A percentile compares a stretch with the other conserved stretches of the same genome.
Evolutionary conservation across 2,888 invertebrate genomes (phyloP).

Genomic region (Escarpia spicata): DNA sequence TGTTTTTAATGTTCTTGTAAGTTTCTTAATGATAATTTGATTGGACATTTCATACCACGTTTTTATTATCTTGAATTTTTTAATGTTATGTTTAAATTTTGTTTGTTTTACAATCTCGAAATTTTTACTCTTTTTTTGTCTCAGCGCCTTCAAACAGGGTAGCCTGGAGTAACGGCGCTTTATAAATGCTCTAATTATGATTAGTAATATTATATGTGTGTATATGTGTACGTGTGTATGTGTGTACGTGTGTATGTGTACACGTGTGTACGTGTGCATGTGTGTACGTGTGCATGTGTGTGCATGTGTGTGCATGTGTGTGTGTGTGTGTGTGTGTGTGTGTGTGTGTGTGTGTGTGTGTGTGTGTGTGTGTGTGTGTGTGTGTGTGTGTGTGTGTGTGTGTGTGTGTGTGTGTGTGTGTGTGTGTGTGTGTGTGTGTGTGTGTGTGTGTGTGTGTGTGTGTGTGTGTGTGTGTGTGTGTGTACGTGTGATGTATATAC

Average conservation of each 20-base stretch:
- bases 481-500: slow-evolving; percentile 19
- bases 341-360: not conserved
- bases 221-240: slow-evolving; percentile 22
- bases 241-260: slow-evolving; percentile 20
- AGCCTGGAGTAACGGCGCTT: too few relatives aligned
- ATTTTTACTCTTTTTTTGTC: too few relatives aligned
- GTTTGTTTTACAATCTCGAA: too few relatives aligned
- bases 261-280: slow-evolving; percentile 20
- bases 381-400: slow-evolving; percentile 21
- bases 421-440: not conserved
- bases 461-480: not conserved
- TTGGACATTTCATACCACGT: too few relatives aligned
- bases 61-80: too few relatives aligned
- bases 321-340: not conserved
- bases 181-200: too few relatives aligned
- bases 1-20: too few relatives aligned
- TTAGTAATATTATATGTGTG: too few relatives aligned
- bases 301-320: not conserved
- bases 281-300: not conserved
- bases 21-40: too few relatives aligned
- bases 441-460: not conserved
- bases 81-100: too few relatives aligned
- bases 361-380: not conserved
- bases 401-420: slow-evolving; percentile 7
- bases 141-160: too few relatives aligned